phyloP scores from a whole-genome alignment of 1,140 invertebrate species.

The Steinernema feltiae region DNA sequence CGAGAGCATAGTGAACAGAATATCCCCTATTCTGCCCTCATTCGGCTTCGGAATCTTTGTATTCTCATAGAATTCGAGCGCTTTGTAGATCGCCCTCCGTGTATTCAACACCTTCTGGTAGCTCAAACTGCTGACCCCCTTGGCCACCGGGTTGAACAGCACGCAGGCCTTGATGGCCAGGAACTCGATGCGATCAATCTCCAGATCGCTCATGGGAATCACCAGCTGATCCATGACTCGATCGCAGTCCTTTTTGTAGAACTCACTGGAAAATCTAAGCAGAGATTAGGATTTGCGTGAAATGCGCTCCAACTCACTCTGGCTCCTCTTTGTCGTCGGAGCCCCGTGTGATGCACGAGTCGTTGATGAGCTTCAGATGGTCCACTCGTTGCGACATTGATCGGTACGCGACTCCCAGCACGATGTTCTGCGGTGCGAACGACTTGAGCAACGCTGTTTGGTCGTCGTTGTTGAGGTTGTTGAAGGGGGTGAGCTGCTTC shows the following conservation, averaged over 20 bases:
- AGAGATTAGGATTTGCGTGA: neutral
- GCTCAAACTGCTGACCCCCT: conserved; percentile 40
- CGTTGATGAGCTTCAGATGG: conserved; percentile 49
- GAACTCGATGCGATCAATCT: conserved; percentile 55
- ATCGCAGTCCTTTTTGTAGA: conserved; percentile 51
- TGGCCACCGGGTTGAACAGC: conserved; percentile 55
- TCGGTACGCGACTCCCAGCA: conserved; percentile 55
- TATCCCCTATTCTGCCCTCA: conserved; percentile 20
- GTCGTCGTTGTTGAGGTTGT: conserved; percentile 51
- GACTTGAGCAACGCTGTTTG: conserved; percentile 55
- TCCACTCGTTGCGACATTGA: conserved; percentile 43
- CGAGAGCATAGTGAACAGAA: conserved; percentile 19
- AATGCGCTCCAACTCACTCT: neutral
- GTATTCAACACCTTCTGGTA: conserved; percentile 52
- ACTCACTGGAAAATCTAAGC: conserved; percentile 44
- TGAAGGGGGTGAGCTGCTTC: conserved; percentile 51
- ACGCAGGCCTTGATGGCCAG: conserved; percentile 56
- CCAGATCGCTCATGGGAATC: conserved; percentile 53
- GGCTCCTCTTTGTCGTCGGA: conserved; percentile 34
- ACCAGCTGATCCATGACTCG: conserved; percentile 55
- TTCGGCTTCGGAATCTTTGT: neutral
- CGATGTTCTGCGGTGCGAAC: conserved; percentile 55
- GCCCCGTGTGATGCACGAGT: conserved; percentile 49
- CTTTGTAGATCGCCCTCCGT: conserved; percentile 28
- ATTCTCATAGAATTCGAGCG: conserved; percentile 16